phyloP scores from a whole-genome alignment of 2,113 vertebrate species.

The Panthera leo region DNA sequence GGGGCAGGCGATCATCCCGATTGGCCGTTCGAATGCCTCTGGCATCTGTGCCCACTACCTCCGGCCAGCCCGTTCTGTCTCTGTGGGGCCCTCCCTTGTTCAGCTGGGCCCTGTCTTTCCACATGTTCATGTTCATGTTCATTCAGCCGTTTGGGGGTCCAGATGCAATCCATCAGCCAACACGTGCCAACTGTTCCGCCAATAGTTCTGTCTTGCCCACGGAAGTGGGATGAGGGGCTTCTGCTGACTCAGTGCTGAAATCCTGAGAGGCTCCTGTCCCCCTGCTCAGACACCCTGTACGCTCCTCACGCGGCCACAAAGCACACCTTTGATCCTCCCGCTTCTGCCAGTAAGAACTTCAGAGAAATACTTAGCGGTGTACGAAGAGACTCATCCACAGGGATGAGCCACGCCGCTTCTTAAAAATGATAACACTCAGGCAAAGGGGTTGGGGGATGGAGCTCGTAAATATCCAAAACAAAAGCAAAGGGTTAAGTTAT shows the following conservation, averaged over 20 bases:
- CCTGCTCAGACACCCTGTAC: not conserved
- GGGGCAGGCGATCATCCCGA: not conserved
- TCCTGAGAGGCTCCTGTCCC: not conserved
- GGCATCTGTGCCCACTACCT: not conserved
- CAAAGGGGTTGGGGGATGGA: not conserved
- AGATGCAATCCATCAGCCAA: fast-evolving
- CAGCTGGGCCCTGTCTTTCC: not conserved
- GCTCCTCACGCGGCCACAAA: not conserved
- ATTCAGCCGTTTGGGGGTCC: not conserved
- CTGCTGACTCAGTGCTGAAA: not conserved
- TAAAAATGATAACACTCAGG: not conserved
- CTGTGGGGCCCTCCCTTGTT: fast-evolving
- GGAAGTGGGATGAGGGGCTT: not conserved
- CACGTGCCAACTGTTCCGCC: not conserved
- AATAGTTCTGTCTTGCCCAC: not conserved
- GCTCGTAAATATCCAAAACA: not conserved
- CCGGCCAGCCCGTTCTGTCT: fast-evolving
- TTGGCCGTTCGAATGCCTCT: fast-evolving
- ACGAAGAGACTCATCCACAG: not conserved
- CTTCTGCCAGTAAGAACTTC: not conserved
- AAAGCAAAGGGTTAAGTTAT: not conserved
- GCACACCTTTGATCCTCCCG: not conserved
- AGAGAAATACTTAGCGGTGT: not conserved
- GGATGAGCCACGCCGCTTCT: not conserved
- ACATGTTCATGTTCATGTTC: fast-evolving